These are phyloP conservation scores for Columbina picui DNA, from an alignment of 2,113 vertebrate genomes.

Conservation along the genomic window DNA sequence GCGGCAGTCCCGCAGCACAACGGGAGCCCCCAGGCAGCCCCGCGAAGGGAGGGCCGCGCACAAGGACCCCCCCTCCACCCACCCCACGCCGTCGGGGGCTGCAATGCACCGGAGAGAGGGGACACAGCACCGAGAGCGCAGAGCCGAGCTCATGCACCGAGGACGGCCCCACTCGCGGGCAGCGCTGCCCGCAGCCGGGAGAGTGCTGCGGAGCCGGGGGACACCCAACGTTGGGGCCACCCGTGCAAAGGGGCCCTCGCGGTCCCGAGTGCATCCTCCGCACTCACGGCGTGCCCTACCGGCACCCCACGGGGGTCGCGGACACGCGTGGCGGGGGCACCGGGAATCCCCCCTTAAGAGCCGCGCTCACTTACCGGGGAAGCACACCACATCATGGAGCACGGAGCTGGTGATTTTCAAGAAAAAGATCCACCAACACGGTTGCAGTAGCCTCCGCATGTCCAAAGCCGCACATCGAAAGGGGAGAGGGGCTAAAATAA, in stretches of 20 bases:
- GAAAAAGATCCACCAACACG: conserved; percentile 93
- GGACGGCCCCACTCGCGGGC: not conserved
- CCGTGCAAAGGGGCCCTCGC: not conserved
- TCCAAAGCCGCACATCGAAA: conserved; percentile 88
- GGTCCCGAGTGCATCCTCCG: not conserved
- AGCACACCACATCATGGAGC: conserved; percentile 88
- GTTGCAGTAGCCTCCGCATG: conserved; percentile 95
- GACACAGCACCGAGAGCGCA: not conserved
- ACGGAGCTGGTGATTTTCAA: conserved; percentile 83
- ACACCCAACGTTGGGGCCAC: not conserved
- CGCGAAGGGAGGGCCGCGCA: not conserved
- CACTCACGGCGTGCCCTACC: not conserved
- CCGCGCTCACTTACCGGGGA: conserved; percentile 86
- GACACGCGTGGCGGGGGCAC: not conserved
- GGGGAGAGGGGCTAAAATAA: conserved; percentile 73
- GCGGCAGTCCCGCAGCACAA: conserved; percentile 20
- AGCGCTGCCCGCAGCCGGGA: not conserved
- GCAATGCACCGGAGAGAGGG: not conserved
- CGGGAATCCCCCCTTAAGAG: not conserved
- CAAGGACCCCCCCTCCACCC: not conserved
- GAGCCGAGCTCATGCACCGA: not conserved
- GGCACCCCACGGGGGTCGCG: not conserved
- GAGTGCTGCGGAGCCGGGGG: not conserved
- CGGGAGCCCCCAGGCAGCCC: not conserved
- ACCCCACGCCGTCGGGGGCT: not conserved